Conservation (phyloP, 2,797 vertebrate genomes). For the Etheostoma nigrum region DNA sequence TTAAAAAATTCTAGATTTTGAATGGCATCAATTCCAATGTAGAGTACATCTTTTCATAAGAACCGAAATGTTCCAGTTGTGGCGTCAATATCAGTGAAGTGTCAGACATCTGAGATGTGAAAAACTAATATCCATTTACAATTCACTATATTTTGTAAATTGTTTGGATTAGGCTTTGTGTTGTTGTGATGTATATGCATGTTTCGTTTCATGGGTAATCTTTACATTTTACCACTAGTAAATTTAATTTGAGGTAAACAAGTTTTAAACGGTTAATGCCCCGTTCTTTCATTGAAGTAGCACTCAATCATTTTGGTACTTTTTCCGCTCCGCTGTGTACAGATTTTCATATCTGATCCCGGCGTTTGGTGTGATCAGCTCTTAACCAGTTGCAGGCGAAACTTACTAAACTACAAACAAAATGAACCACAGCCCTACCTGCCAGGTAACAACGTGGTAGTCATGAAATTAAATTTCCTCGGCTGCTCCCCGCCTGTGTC, state of each 20-base stretch:
- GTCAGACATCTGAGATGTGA: not conserved
- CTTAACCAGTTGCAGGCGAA: slow-evolving; percentile 57
- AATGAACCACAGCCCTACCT: slow-evolving; percentile 69
- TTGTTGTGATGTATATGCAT: not conserved
- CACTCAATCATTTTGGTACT: slow-evolving; percentile 18
- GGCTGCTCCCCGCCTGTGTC: slow-evolving; percentile 71
- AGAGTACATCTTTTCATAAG: not conserved
- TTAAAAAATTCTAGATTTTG: not conserved
- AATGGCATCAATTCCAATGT: not conserved
- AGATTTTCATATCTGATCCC: slow-evolving; percentile 62
- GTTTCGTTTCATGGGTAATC: not conserved
- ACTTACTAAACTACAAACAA: slow-evolving; percentile 34
- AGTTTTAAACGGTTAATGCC: not conserved
- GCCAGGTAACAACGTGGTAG: slow-evolving; percentile 63
- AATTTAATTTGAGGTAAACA: not conserved
- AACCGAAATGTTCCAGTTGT: not conserved
- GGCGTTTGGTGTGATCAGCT: slow-evolving; percentile 53
- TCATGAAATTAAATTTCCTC: slow-evolving; percentile 76
- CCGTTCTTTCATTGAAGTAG: not conserved
- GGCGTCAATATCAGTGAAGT: not conserved
- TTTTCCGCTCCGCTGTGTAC: not conserved
- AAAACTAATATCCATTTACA: not conserved
- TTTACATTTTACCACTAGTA: not conserved
- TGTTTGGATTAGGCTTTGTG: not conserved
- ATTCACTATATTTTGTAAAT: not conserved